Base-by-base conservation (phyloP, 1,140 invertebrate species). In the Caerostris extrusa region DNA sequence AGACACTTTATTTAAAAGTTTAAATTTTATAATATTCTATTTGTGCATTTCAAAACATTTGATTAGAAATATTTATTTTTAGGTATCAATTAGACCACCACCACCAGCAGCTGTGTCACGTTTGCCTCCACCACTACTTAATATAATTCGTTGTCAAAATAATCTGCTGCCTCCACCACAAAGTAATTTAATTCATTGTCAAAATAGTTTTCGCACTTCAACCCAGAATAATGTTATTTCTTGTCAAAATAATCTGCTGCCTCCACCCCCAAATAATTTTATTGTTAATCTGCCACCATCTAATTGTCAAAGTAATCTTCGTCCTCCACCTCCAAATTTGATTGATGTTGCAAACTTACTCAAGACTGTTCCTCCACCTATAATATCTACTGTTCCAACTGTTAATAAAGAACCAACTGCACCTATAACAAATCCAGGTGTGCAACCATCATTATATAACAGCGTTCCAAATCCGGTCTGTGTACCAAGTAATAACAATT, bases 271-370 rank as follows among this genome's bases (percentile, higher is more conserved):
- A 83, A 83, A 64, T 85, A 34, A 34, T 34, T 34, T 34, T 1
- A 34, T 34, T 10, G 5, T 34, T 34, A 34, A 34, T 34, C 34
- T 2, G 34, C 34, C 34, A 34, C 34, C 34, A 34, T 34, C 34
- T 61, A 17, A 55, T 34, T 85, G 56, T 85, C 83, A 85, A 58
- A 85, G n/a, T 60, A 93, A 56, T 53, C 67, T 17, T 81, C 8
- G 81, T 7, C 61, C 85, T 67, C 77, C 71, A 53, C n/a, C 85
- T 93, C n/a, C 90, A 83, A 83, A 64, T 85, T 81, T 93, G 17
- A 81, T 88, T 88, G 92, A 14, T n/a, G 17, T 83, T 61, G 19
- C 19, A 61, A 81, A 55, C 55, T 34, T 34, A 34, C 34, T 34
- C 34, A 34, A 34, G 34, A 19, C 56, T 12, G 85, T 67, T 67